phyloP scores from a whole-genome alignment of 2,113 vertebrate species.

The Pollachius pollachius region DNA sequence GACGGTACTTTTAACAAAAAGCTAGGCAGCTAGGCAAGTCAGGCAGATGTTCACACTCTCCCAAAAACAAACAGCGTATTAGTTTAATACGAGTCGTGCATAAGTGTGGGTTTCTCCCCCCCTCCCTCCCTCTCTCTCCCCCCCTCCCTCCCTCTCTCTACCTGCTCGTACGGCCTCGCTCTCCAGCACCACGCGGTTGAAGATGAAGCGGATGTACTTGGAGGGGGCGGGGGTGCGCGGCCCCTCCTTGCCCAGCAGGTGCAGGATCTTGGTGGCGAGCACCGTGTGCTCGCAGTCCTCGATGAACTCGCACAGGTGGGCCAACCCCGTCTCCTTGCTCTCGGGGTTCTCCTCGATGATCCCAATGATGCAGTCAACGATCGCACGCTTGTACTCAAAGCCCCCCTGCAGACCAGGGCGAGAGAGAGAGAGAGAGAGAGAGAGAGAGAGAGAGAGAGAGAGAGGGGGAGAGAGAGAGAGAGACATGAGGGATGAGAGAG shows the following conservation, averaged over 20 bases:
- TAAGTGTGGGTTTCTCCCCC: too few relatives aligned
- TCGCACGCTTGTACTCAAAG: constrained; percentile 98
- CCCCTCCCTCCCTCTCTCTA: constrained; percentile 54
- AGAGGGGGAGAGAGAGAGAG: too few relatives aligned
- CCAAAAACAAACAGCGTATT: too few relatives aligned
- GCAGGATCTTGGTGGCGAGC: constrained; percentile 95
- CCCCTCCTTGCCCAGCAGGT: constrained; percentile 93
- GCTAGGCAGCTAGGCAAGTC: too few relatives aligned
- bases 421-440: not conserved
- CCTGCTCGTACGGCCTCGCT: constrained; percentile 95
- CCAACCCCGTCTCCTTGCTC: constrained; percentile 92
- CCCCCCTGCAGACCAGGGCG: constrained; percentile 78
- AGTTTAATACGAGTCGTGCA: too few relatives aligned
- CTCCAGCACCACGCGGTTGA: constrained; percentile 96
- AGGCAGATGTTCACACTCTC: too few relatives aligned
- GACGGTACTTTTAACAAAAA: not conserved
- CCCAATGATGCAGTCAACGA: constrained; percentile 96
- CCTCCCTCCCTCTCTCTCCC: too few relatives aligned
- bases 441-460: not conserved
- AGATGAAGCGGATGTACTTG: constrained; percentile 99
- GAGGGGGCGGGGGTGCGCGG: constrained; percentile 88
- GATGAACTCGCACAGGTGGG: constrained; percentile 97
- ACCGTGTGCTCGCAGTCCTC: constrained; percentile 98
- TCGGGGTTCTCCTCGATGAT: constrained; percentile 97
- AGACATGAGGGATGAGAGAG: not conserved